A percentile compares a stretch with the other conserved stretches of the same genome.
phyloP scores from a whole-genome alignment of 2,113 vertebrate genomes.

The Silurus asotus region DNA sequence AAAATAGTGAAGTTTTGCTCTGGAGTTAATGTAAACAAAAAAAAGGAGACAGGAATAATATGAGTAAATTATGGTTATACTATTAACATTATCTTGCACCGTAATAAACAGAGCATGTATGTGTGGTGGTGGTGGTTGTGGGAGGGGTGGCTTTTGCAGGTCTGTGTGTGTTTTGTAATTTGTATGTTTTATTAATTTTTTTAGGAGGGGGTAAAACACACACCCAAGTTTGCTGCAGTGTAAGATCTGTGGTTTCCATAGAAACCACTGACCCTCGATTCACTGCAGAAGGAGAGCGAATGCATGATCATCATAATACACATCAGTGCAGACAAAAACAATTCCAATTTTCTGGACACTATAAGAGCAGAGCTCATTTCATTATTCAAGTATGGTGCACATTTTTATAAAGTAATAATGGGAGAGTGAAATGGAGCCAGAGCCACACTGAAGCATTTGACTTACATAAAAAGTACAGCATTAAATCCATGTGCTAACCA shows the following conservation, averaged over 20 bases:
- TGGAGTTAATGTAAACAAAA: constrained; percentile 19
- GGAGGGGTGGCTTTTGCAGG: too few species aligned
- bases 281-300: constrained; percentile 48
- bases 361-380: not conserved
- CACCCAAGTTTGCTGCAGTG: constrained; percentile 47
- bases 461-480: not conserved
- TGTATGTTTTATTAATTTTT: too few species aligned
- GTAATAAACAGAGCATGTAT: constrained; percentile 52
- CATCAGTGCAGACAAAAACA: not conserved
- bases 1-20: constrained; percentile 33
- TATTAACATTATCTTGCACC: constrained; percentile 31
- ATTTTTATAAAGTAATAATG: not conserved
- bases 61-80: constrained; percentile 3
- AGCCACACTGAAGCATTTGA: not conserved
- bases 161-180: too few species aligned
- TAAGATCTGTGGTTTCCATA: constrained; percentile 68
- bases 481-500: constrained; percentile 10
- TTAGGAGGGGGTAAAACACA: not conserved
- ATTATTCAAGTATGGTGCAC: not conserved
- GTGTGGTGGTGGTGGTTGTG: too few species aligned
- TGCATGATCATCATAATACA: not conserved
- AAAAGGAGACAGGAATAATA: not conserved
- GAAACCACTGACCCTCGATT: constrained; percentile 67
- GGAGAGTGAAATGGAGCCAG: not conserved
- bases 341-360: not conserved